A percentile compares a stretch with the other conserved stretches of the same genome.
These are phyloP conservation scores for Oplegnathus fasciatus DNA, from an alignment of 2,113 vertebrate genomes.

Conservation along the genomic window DNA sequence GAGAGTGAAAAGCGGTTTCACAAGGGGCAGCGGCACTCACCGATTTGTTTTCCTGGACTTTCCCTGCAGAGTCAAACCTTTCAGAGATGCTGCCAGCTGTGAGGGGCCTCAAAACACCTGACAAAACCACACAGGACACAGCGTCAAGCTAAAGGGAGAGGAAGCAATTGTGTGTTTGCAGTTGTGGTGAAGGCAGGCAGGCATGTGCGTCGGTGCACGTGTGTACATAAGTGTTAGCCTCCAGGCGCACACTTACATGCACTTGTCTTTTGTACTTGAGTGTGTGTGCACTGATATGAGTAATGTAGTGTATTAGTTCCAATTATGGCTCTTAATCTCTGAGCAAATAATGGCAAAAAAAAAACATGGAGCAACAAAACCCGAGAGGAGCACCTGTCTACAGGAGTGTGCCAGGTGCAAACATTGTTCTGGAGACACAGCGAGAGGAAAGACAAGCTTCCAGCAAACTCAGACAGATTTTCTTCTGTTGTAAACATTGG, in stretches of 20 bases:
- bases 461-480: conserved; percentile 54
- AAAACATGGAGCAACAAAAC: conserved; percentile 73
- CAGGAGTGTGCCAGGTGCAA: conserved; percentile 84
- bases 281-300: conserved; percentile 76
- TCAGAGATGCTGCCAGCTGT: conserved; percentile 89
- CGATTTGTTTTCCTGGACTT: conserved; percentile 88
- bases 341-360: conserved; percentile 83
- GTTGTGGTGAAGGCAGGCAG: conserved; percentile 7
- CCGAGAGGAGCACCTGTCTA: conserved; percentile 82
- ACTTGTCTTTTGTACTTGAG: conserved; percentile 67
- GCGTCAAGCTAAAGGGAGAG: conserved; percentile 46
- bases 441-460: conserved; percentile 53
- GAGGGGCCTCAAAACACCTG: conserved; percentile 88
- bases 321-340: conserved; percentile 83
- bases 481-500: conserved; percentile 35
- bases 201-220: conserved; percentile 2
- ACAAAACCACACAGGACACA: conserved; percentile 81
- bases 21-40: conserved; percentile 78
- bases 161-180: conserved; percentile 58
- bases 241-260: conserved; percentile 42
- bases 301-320: conserved; percentile 76
- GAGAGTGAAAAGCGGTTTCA: conserved; percentile 48
- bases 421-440: conserved; percentile 71
- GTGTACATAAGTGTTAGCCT: conserved; percentile 60
- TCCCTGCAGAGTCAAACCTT: conserved; percentile 88